phyloP scores from a whole-genome alignment of 2,888 invertebrate species.

The Aphodius granarius region DNA sequence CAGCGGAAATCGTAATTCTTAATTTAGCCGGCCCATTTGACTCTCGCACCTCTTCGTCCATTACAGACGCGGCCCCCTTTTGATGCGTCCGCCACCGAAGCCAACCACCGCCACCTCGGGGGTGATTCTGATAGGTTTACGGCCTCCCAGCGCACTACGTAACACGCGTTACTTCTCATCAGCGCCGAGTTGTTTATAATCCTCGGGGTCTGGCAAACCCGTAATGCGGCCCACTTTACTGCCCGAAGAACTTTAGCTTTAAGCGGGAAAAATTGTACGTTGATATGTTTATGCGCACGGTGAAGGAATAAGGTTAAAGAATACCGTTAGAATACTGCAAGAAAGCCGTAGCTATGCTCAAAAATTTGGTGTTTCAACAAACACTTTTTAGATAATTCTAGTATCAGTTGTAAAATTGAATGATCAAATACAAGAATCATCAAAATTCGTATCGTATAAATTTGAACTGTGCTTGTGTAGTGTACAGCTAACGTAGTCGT shows the following conservation, averaged over 20 bases:
- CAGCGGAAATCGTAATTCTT: conserved; percentile 52
- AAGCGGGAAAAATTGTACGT: conserved; percentile 11
- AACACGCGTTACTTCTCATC: conserved; percentile 50
- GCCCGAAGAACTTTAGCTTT: background rate
- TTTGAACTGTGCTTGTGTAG: background rate
- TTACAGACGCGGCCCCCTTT: conserved; percentile 43
- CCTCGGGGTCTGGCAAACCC: conserved; percentile 18
- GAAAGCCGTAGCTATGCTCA: too few species aligned
- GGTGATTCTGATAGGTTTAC: conserved; percentile 48
- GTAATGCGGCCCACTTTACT: background rate
- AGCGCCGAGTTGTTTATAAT: conserved; percentile 39
- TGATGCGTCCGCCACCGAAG: conserved; percentile 42
- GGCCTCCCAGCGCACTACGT: conserved; percentile 36
- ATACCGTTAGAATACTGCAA: too few species aligned
- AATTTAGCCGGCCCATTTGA: conserved; percentile 53
- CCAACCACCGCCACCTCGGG: conserved; percentile 47
- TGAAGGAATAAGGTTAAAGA: too few species aligned
- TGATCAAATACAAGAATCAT: too few species aligned
- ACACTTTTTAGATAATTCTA: too few species aligned
- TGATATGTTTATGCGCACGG: background rate
- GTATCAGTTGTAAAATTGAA: too few species aligned
- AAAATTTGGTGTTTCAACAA: too few species aligned
- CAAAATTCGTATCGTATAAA: background rate
- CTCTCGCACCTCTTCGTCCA: conserved; percentile 48
- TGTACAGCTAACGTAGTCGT: background rate